Conservation (phyloP, 2,888 invertebrate species). For the Bombyx huttoni region DNA sequence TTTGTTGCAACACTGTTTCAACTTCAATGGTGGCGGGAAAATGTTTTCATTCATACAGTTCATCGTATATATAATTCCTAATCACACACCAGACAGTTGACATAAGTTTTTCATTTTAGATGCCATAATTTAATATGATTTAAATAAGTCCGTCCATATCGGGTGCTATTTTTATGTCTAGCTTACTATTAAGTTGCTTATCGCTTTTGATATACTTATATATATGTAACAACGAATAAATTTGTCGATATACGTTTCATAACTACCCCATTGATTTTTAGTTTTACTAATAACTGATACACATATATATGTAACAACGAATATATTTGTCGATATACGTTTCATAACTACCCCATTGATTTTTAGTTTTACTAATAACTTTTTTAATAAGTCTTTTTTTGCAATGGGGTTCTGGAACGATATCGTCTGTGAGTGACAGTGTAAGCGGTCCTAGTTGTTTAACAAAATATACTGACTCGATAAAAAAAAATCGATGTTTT, state of each 20-base stretch:
- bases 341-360: constrained; percentile 67
- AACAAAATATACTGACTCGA: constrained; percentile 67
- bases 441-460: constrained; percentile 49
- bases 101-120: constrained; percentile 20
- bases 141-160: constrained; percentile 43
- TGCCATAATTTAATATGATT: constrained; percentile 62
- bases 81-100: background rate
- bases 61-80: background rate
- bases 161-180: constrained; percentile 44
- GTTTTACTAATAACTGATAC: constrained; percentile 21
- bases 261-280: constrained; percentile 55
- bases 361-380: constrained; percentile 22
- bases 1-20: background rate
- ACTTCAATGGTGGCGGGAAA: constrained; percentile 38
- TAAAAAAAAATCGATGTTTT: constrained; percentile 22
- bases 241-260: constrained; percentile 59
- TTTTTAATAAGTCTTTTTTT: constrained; percentile 36
- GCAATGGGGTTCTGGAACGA: constrained; percentile 71
- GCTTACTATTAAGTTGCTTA: constrained; percentile 25
- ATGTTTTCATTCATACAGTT: constrained; percentile 12
- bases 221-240: constrained; percentile 47
- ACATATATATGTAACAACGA: constrained; percentile 43
- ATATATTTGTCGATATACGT: constrained; percentile 43
- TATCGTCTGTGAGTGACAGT: constrained; percentile 41
- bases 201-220: constrained; percentile 6